Percentiles rank a stretch among this genome's conserved stretches.
These are phyloP conservation scores for Phataginus tricuspis DNA, from an alignment of 2,797 vertebrate genomes.

Conservation along the genomic window DNA sequence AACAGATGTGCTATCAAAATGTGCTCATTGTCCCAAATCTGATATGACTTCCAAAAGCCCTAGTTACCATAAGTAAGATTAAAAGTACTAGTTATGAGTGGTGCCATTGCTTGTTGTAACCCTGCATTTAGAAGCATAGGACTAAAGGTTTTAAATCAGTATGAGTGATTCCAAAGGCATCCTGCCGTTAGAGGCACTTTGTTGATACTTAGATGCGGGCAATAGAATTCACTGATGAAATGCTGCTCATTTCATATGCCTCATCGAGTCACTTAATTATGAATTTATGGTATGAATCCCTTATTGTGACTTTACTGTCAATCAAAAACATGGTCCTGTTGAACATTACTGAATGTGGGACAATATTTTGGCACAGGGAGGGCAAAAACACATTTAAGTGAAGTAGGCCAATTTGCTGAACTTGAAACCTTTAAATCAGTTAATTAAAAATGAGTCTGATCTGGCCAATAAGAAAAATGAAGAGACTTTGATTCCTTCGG, in stretches of 20 bases:
- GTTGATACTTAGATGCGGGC: conserved; percentile 39
- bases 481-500: background rate
- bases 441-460: conserved; percentile 5
- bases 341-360: background rate
- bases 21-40: background rate
- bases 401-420: conserved; percentile 29
- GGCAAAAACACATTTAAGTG: conserved; percentile 43
- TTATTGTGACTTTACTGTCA: conserved; percentile 62
- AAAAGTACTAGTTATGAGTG: background rate
- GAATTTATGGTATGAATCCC: conserved; percentile 54
- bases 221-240: conserved; percentile 64
- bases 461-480: background rate
- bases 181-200: background rate
- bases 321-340: conserved; percentile 19
- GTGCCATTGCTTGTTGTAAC: background rate
- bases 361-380: background rate
- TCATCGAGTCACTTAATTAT: conserved; percentile 52
- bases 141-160: background rate
- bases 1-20: conserved; percentile 17
- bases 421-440: conserved; percentile 37
- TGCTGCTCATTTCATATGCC: conserved; percentile 19
- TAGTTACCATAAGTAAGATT: background rate
- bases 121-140: background rate
- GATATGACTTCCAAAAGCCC: background rate
- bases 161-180: background rate